Conservation (phyloP, 2,113 vertebrate species). For the Cinclus mexicanus region DNA sequence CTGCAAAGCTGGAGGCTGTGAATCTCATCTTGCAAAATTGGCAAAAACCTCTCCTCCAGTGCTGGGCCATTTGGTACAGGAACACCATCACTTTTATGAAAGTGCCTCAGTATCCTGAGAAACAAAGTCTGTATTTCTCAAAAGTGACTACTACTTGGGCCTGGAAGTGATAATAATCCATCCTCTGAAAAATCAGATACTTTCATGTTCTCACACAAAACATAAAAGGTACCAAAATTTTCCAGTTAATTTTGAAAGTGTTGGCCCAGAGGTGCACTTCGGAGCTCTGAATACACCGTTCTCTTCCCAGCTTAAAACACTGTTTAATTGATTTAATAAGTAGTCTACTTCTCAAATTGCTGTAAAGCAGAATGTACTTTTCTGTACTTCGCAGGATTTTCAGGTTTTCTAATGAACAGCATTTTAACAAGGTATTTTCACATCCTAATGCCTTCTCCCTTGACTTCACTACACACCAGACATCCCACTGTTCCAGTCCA, state of each 20-base stretch:
- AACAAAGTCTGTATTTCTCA: background rate
- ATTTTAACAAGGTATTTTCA: background rate
- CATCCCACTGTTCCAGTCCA: background rate
- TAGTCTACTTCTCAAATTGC: background rate
- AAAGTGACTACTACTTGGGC: background rate
- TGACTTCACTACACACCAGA: background rate
- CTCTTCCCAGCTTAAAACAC: background rate
- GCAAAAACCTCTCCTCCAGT: background rate
- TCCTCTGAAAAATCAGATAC: background rate
- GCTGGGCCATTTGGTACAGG: background rate
- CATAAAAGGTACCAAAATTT: background rate
- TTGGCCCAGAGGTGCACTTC: background rate
- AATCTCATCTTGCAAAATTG: background rate
- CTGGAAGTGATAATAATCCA: background rate
- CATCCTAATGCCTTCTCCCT: background rate
- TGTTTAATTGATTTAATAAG: constrained; percentile 5
- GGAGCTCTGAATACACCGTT: background rate
- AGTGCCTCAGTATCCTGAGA: background rate
- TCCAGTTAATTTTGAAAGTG: background rate
- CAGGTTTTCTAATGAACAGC: constrained; percentile 7
- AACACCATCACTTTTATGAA: background rate
- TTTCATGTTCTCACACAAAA: background rate
- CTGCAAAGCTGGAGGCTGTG: background rate
- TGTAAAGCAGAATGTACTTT: background rate
- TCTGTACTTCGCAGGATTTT: background rate